These are phyloP conservation scores for Maniola jurtina DNA, from an alignment of 1,140 invertebrate species.

Conservation along the genomic window DNA sequence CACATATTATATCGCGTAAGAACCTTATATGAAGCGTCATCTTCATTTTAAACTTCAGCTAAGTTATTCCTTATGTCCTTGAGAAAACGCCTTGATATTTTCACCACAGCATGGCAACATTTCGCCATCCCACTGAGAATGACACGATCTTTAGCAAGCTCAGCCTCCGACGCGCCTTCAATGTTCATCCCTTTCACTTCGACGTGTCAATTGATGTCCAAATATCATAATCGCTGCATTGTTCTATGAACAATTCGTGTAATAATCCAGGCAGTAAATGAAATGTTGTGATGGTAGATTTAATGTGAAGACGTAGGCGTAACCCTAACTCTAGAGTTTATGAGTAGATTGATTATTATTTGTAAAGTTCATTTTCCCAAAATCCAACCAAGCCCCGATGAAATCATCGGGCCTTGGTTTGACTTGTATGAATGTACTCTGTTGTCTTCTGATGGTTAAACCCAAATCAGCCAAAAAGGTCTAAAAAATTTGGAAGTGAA, in stretches of 20 bases:
- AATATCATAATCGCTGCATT: conserved; percentile 23
- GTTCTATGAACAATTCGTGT: conserved; percentile 16
- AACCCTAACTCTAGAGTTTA: not conserved
- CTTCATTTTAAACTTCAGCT: no score
- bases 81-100: conserved; percentile 35
- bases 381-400: no score
- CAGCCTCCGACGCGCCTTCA: conserved; percentile 7
- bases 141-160: conserved; percentile 64
- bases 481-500: no score
- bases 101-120: conserved; percentile 31
- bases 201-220: conserved; percentile 28
- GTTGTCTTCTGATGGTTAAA: no score
- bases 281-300: not conserved
- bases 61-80: conserved; percentile 5
- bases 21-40: no score
- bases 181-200: conserved; percentile 68
- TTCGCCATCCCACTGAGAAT: conserved; percentile 66
- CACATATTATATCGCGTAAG: no score
- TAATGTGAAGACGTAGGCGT: not conserved
- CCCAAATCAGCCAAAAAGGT: no score
- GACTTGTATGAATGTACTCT: no score
- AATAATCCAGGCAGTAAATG: conserved; percentile 1
- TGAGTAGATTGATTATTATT: not conserved
- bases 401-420: no score
- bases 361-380: no score